These are phyloP conservation scores for Neoascia interrupta DNA, from an alignment of 2,888 invertebrate species.

Conservation along the genomic window DNA sequence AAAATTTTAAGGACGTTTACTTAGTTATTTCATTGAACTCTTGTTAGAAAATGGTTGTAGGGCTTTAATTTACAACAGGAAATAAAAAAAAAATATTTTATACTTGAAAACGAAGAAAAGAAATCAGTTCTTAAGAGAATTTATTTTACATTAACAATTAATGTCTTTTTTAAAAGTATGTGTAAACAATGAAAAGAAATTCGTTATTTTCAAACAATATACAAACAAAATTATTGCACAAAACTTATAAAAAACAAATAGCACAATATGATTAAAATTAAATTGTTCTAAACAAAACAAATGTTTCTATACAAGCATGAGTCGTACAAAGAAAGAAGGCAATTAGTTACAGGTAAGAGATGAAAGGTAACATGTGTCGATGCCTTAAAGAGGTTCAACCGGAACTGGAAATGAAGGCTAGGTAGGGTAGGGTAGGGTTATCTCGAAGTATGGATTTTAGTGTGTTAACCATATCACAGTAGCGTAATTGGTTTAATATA, in stretches of 20 bases:
- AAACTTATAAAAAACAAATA: conserved; percentile 39
- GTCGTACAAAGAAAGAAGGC: too few species aligned
- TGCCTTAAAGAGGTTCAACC: too few species aligned
- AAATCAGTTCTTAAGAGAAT: conserved; percentile 46
- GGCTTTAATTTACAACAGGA: conserved; percentile 13
- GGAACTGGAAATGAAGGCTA: too few species aligned
- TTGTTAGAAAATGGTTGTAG: conserved; percentile 47
- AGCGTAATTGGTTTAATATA: too few species aligned
- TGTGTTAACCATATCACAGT: too few species aligned
- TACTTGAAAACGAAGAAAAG: too few species aligned
- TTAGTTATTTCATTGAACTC: conserved; percentile 66
- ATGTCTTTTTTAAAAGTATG: conserved; percentile 58
- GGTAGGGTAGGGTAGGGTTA: too few species aligned
- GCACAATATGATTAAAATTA: conserved; percentile 50
- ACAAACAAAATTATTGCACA: conserved; percentile 67
- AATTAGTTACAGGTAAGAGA: too few species aligned
- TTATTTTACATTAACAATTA: conserved; percentile 50
- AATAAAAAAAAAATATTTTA: conserved; percentile 27
- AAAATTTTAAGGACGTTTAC: conserved; percentile 61
- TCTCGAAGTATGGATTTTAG: too few species aligned
- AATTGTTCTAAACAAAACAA: conserved; percentile 57
- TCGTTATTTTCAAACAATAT: conserved; percentile 38
- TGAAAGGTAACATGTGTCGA: too few species aligned
- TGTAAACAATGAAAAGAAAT: conserved; percentile 27
- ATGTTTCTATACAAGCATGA: background rate